Conservation (phyloP, 2,888 invertebrate species). For the Villa cingulata region DNA sequence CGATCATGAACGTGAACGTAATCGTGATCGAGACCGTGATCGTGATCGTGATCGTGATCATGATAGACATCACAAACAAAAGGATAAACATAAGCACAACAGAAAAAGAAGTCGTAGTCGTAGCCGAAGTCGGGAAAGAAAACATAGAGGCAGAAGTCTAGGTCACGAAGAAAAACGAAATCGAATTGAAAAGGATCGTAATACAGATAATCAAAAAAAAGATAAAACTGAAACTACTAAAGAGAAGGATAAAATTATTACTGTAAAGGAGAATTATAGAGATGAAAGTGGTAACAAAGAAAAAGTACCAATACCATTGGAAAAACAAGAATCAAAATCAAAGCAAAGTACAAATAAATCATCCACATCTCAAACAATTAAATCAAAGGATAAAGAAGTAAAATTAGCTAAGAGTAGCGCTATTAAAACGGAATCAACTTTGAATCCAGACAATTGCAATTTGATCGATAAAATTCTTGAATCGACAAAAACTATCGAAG, state of each 20-base stretch:
- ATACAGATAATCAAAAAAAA: background rate
- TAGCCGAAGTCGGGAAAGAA: slow-evolving; percentile 25
- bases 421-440: too few relatives aligned
- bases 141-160: slow-evolving; percentile 28
- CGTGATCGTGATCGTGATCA: slow-evolving; percentile 10
- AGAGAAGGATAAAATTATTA: background rate
- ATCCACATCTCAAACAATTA: background rate
- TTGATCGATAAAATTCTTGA: slow-evolving; percentile 34
- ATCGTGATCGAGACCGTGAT: slow-evolving; percentile 20
- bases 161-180: slow-evolving; percentile 16
- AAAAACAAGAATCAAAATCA: slow-evolving; percentile 12
- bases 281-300: too few relatives aligned
- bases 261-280: too few relatives aligned
- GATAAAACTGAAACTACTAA: background rate
- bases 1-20: slow-evolving; percentile 12
- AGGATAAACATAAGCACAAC: slow-evolving; percentile 19
- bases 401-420: slow-evolving; percentile 18
- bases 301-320: background rate
- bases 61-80: slow-evolving; percentile 25
- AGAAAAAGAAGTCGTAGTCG: slow-evolving; percentile 27
- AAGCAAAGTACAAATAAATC: slow-evolving; percentile 8
- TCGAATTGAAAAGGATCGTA: slow-evolving; percentile 9
- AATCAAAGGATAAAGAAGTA: slow-evolving; percentile 19
- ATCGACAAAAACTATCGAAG: slow-evolving; percentile 31
- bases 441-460: slow-evolving; percentile 21